A percentile compares a stretch with the other conserved stretches of the same genome.
These are phyloP conservation scores for Diplogasteroides magnus DNA, from an alignment of 1,140 invertebrate species.

Conservation along the genomic window DNA sequence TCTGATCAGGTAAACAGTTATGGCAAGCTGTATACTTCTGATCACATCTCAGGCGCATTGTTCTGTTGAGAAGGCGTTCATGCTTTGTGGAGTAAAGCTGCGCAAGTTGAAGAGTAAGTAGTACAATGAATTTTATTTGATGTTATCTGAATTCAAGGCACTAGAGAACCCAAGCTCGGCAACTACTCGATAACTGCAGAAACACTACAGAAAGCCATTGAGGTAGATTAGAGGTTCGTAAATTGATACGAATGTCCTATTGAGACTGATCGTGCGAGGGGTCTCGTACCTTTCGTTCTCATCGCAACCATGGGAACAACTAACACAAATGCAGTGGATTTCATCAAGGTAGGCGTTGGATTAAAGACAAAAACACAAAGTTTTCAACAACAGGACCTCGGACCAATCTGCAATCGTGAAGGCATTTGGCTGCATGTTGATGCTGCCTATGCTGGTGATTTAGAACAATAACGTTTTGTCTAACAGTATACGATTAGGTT, in stretches of 20 bases:
- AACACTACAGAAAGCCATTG: slow-evolving; percentile 43
- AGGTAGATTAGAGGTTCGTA: too few species aligned
- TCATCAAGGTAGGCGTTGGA: slow-evolving; percentile 58
- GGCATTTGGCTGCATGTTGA: slow-evolving; percentile 81
- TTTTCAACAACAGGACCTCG: slow-evolving; percentile 64
- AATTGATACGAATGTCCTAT: too few species aligned
- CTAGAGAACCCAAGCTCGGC: slow-evolving; percentile 38
- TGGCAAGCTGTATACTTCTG: not conserved
- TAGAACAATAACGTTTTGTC: not conserved
- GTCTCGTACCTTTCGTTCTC: slow-evolving; percentile 57
- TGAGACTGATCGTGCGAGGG: slow-evolving; percentile 69
- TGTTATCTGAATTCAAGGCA: too few species aligned
- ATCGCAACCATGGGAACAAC: slow-evolving; percentile 73
- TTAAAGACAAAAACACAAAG: not conserved
- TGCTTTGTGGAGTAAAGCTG: slow-evolving; percentile 67
- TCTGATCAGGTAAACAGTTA: slow-evolving; percentile 66
- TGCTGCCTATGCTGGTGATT: slow-evolving; percentile 77
- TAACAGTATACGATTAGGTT: slow-evolving; percentile 45
- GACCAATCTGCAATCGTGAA: slow-evolving; percentile 70
- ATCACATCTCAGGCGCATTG: slow-evolving; percentile 69
- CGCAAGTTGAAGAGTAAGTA: slow-evolving; percentile 47
- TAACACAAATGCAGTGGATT: slow-evolving; percentile 83
- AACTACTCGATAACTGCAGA: slow-evolving; percentile 40
- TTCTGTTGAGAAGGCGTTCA: slow-evolving; percentile 83
- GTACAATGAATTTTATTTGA: too few species aligned